These are phyloP conservation scores for Neopelma chrysocephalum DNA, from an alignment of 2,797 vertebrate species.

Conservation along the genomic window DNA sequence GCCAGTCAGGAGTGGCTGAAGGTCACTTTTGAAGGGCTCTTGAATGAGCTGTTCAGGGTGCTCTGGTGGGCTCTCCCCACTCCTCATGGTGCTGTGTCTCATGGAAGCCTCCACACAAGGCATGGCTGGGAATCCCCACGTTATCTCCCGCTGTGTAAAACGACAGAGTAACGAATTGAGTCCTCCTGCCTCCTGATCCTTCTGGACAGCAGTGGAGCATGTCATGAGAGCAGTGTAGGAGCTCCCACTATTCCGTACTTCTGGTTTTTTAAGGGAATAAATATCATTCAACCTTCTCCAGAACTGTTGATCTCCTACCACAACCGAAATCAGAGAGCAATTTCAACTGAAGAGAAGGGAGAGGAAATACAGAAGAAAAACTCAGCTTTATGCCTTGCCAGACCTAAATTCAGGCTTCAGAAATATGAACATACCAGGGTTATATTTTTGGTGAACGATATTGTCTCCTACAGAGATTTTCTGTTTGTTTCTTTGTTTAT, in stretches of 20 bases:
- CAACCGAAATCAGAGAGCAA: not conserved
- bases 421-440: not conserved
- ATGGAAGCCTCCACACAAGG: not conserved
- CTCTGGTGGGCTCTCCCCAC: not conserved
- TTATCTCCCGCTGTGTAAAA: not conserved
- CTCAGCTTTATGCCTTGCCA: not conserved
- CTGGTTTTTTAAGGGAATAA: not conserved
- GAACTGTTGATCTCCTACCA: not conserved
- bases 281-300: not conserved
- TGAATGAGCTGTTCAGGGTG: not conserved
- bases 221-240: fast-evolving
- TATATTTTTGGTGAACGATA: not conserved
- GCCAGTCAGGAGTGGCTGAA: not conserved
- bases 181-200: not conserved
- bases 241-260: not conserved
- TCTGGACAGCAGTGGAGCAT: not conserved
- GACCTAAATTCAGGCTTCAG: not conserved
- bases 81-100: not conserved
- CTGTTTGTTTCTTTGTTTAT: not conserved
- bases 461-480: not conserved
- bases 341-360: not conserved
- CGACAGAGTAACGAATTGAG: not conserved
- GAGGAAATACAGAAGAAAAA: not conserved
- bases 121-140: fast-evolving
- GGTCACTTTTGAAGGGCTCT: not conserved